Percentiles rank a stretch among this genome's conserved stretches.
Conservation (phyloP, 1,140 invertebrate genomes). For the Bactericera cockerelli region DNA sequence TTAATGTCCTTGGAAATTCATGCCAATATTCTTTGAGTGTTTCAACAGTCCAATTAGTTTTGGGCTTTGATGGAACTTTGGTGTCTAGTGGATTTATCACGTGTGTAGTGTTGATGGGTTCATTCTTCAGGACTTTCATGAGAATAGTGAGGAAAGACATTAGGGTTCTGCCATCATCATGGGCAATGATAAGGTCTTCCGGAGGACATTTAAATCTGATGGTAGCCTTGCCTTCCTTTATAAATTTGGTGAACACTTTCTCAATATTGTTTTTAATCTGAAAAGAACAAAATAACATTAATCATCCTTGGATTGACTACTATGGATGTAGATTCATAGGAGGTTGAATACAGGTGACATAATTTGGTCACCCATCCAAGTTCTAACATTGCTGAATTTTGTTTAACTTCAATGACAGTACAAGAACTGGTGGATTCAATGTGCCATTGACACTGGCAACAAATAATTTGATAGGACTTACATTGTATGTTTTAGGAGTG, state of each 20-base stretch:
- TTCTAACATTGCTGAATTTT: too few relatives aligned
- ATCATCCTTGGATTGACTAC: too few relatives aligned
- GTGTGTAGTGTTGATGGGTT: slow-evolving; percentile 15
- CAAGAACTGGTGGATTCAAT: too few relatives aligned
- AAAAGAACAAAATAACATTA: slow-evolving; percentile 19
- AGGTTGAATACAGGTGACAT: too few relatives aligned
- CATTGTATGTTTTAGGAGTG: not conserved
- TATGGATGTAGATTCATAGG: too few relatives aligned
- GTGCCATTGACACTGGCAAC: too few relatives aligned
- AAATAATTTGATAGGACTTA: too few relatives aligned
- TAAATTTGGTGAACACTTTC: slow-evolving; percentile 47
- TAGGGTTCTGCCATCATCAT: slow-evolving; percentile 45
- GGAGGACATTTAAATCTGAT: slow-evolving; percentile 47
- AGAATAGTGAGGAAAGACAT: slow-evolving; percentile 45
- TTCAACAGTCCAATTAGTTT: slow-evolving; percentile 39
- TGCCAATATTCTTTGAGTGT: slow-evolving; percentile 43
- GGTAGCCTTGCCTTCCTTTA: slow-evolving; percentile 54
- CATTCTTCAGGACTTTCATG: slow-evolving; percentile 34
- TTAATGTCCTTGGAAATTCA: slow-evolving; percentile 47
- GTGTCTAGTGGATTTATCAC: not conserved
- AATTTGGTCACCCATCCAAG: too few relatives aligned
- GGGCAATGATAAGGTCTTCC: slow-evolving; percentile 48
- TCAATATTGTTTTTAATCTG: slow-evolving; percentile 43
- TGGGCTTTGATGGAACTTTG: slow-evolving; percentile 25
- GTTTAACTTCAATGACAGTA: too few relatives aligned